Evolutionary conservation across 2,888 invertebrate species (phyloP).

Genomic region (Strigamia maritima): DNA sequence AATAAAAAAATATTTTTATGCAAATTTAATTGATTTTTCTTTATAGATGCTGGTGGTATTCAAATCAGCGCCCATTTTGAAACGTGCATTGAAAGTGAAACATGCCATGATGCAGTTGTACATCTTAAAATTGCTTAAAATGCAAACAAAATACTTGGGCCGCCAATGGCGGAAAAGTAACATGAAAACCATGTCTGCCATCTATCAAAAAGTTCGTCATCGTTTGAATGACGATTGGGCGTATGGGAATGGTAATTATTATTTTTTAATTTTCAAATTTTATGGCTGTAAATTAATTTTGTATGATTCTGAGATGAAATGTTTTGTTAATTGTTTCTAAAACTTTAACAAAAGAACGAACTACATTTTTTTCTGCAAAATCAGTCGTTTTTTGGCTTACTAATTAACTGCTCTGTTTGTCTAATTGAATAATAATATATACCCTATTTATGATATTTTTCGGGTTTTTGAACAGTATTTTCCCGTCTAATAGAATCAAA

Average conservation of each 20-base stretch:
- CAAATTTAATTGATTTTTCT: not conserved
- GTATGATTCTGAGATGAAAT: not conserved
- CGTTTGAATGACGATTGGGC: conserved; percentile 99
- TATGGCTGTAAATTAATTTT: not conserved
- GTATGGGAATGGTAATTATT: conserved; percentile 78
- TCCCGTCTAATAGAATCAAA: not conserved
- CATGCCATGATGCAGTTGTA: conserved; percentile 98
- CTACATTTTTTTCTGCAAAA: too few species aligned
- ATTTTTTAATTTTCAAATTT: not conserved
- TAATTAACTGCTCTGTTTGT: not conserved
- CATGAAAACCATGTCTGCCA: conserved; percentile 99
- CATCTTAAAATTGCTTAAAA: conserved; percentile 93
- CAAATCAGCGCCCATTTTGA: conserved; percentile 97
- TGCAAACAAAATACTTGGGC: conserved; percentile 99
- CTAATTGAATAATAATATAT: not conserved
- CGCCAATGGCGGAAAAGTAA: conserved; percentile 98
- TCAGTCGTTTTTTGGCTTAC: not conserved
- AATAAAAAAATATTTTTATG: too few species aligned
- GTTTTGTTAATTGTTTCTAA: too few species aligned
- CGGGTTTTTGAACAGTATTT: not conserved
- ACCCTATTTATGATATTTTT: not conserved
- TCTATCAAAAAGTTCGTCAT: conserved; percentile 93
- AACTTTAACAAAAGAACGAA: too few species aligned
- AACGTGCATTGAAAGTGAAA: conserved; percentile 89
- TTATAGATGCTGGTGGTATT: conserved; percentile 91